Evolutionary conservation across 2,113 vertebrate species (phyloP), one percentile per base, ranked within the genome.

Genomic region (Equus przewalskii): DNA sequence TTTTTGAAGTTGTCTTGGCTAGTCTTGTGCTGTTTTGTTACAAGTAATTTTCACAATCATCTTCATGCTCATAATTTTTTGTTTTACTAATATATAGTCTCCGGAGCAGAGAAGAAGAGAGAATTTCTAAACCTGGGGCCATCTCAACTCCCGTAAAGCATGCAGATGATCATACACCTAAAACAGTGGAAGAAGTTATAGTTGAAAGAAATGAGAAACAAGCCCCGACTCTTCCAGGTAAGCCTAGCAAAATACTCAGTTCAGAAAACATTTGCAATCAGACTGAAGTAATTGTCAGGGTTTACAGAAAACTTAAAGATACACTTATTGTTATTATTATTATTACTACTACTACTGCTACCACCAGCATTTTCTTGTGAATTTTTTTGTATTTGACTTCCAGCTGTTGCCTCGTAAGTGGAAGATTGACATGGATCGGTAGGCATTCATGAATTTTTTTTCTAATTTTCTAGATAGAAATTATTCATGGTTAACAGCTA

Each of bases 61-160:
- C 22, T 62, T 70, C 82, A 22, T 30, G 16, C 5, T 89, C 7
- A 10, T 83, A 15, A 12, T 58, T 93, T 90, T 85, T 62, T 49
- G 2, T 72, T 93, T 93, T 83, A 73, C 49, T 64, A 26, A 69
- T 44, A 0, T 94, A 5, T 73, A 99, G 99, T 98, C 99, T 99
- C 98, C 99, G 99, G 98, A 99, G 99, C 99, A 99, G 99, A 98
- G 99, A 99, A 56, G 99, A 99, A 16, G 99, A 99, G 88, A 99
- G 99, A 97, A 89, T 99, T 96, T 98, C 99, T 6, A 99, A 99
- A 96, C 98, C 99, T 0, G 99, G 99, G 95, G 99, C 98, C 22
- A 36, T 99, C 44, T 99, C 99, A 65, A 99, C 99, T 86, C 99
- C 99, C 62, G 98, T 99, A 62, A 99, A 99, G 98, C 99, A 99